Percentiles rank a stretch among this genome's conserved stretches.
Conservation (phyloP, 2,888 invertebrate genomes). For the Dryobotodes eremita region DNA sequence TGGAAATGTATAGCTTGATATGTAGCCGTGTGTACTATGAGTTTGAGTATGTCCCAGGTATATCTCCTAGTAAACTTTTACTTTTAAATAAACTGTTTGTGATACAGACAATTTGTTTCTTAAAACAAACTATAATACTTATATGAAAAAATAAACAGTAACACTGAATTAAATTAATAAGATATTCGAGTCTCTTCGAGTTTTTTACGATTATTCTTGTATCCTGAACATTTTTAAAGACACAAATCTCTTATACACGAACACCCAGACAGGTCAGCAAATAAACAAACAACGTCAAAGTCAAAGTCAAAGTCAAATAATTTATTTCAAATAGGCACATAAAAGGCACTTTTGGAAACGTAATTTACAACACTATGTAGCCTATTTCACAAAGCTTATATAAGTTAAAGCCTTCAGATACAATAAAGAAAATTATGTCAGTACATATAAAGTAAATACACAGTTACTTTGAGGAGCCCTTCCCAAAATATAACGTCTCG, state of each 20-base stretch:
- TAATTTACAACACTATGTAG: background rate
- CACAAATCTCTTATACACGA: background rate
- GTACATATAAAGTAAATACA: constrained; percentile 23
- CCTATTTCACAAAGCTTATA: background rate
- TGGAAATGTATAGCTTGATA: too few relatives aligned
- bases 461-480: constrained; percentile 23
- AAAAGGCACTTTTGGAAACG: background rate
- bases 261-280: background rate
- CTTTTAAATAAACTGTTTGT: background rate
- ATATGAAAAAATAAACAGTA: too few relatives aligned
- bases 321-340: too few relatives aligned
- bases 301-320: too few relatives aligned
- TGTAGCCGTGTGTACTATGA: too few relatives aligned
- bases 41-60: background rate
- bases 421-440: constrained; percentile 28
- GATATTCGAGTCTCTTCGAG: background rate
- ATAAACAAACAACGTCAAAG: too few relatives aligned
- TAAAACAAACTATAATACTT: background rate
- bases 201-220: background rate
- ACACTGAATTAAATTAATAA: background rate
- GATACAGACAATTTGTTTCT: background rate
- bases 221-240: background rate
- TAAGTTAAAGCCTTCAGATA: background rate
- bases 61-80: background rate
- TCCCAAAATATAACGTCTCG: constrained; percentile 34